Percentiles rank a stretch among this genome's conserved stretches.
Evolutionary conservation across 2,113 vertebrate genomes (phyloP).

Genomic region (Pycnonotus jocosus): DNA sequence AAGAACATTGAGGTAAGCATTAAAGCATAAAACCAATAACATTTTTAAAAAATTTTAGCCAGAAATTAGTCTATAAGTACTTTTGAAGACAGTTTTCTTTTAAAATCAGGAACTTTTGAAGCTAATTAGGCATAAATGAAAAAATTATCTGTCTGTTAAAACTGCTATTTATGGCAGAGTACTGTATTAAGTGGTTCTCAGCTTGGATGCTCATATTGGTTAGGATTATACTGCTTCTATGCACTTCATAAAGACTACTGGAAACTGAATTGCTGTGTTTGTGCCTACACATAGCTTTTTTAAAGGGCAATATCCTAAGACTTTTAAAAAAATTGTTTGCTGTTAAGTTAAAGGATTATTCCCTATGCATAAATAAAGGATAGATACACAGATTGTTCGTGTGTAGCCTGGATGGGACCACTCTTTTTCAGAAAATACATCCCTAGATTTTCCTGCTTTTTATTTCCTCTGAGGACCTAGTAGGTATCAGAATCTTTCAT

Average conservation of each 20-base stretch:
- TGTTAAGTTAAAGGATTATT: not conserved
- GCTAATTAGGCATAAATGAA: not conserved
- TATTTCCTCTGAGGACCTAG: not conserved
- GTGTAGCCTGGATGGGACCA: not conserved
- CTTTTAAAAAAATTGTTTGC: not conserved
- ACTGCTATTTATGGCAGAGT: not conserved
- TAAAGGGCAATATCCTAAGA: not conserved
- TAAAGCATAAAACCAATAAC: not conserved
- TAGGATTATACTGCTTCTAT: not conserved
- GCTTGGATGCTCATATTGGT: not conserved
- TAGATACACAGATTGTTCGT: not conserved
- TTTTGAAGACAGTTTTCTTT: not conserved
- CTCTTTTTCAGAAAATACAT: not conserved
- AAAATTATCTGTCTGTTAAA: not conserved
- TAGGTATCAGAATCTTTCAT: not conserved
- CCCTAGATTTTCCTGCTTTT: not conserved
- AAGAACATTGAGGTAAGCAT: conserved; percentile 89
- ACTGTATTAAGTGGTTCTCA: not conserved
- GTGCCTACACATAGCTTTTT: not conserved
- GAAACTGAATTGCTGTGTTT: not conserved
- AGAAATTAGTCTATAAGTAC: not conserved
- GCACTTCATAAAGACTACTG: not conserved
- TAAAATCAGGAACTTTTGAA: not conserved
- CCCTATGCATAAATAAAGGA: not conserved
- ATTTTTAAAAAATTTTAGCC: not conserved